Evolutionary conservation across 2,797 vertebrate genomes (phyloP), one percentile per base, ranked within the genome.

Genomic region (Anomalospiza imberbis): DNA sequence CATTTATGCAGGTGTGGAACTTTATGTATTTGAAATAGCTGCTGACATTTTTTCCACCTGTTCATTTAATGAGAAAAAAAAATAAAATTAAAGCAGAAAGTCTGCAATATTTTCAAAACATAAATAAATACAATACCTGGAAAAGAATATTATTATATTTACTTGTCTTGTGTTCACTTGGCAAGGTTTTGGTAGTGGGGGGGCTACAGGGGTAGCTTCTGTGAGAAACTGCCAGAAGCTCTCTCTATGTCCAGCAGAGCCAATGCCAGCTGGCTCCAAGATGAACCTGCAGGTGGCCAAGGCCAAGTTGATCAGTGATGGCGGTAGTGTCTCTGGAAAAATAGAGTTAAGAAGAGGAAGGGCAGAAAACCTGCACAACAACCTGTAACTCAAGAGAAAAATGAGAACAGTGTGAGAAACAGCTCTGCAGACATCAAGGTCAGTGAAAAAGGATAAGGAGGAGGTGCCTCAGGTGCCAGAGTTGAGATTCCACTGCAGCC

Each of bases 1-100:
- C 85, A 88, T 91, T 89, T 94, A 82, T 90, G 74, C 93, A 96
- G 89, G 85, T 96, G 92, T 86, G 74, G 63, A 91, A 94, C 38
- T 93, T 91, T 61, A 82, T 91, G n/a, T 74, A 82, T 74, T 88
- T 85, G 67, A 88, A 95, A 90, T 40, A 87, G n/a, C 38, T 85
- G 83, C 48, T 86, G 80, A 88, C 38, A 66, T 82, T 88, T 93
- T 89, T 84, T 29, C 53, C 48, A 62, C 62, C 26, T 88, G 58
- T 92, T 78, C 62, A 89, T 85, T 86, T 86, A 93, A 84, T 93
- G 85, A 95, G 63, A 92, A 85, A 51, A 40, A 80, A 85, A 48
- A 34, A 34, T 26, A 63, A 93, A 91, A 80, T 21, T 22, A 73
- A 17, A 15, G 44, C 31, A 66, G 70, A 67, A 84, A 76, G 4